These are phyloP conservation scores for Leuctra nigra DNA, from an alignment of 2,888 invertebrate genomes.

Conservation along the genomic window DNA sequence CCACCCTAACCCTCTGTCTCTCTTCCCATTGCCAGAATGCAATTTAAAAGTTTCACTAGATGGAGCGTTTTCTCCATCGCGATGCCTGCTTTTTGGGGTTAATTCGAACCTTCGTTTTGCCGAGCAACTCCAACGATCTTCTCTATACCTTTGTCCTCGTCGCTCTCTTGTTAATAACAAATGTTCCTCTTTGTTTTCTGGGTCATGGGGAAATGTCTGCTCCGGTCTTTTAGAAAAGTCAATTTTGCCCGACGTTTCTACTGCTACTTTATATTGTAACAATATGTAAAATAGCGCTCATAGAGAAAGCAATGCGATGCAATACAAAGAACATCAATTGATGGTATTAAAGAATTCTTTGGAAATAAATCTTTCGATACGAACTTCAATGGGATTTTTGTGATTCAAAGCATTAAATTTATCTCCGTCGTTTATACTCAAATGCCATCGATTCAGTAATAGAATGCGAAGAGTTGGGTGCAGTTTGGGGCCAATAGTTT, in stretches of 20 bases:
- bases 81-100: conserved; percentile 25
- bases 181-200: not conserved
- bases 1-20: conserved; percentile 7
- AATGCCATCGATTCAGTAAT: no score
- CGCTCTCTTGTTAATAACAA: not conserved
- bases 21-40: conserved; percentile 27
- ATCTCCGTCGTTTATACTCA: no score
- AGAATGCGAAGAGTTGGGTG: no score
- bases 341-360: not conserved
- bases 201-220: not conserved
- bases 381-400: not conserved
- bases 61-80: conserved; percentile 23
- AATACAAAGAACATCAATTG: not conserved
- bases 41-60: conserved; percentile 29
- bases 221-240: conserved; percentile 3
- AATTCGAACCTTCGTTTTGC: conserved; percentile 21
- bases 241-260: conserved; percentile 5
- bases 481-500: no score
- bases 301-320: not conserved
- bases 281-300: not conserved
- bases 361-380: not conserved
- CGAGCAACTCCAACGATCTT: no score
- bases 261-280: not conserved
- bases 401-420: not conserved
- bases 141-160: not conserved